Evolutionary conservation across 2,113 vertebrate species (phyloP).

Genomic region (Oceanites oceanicus): DNA sequence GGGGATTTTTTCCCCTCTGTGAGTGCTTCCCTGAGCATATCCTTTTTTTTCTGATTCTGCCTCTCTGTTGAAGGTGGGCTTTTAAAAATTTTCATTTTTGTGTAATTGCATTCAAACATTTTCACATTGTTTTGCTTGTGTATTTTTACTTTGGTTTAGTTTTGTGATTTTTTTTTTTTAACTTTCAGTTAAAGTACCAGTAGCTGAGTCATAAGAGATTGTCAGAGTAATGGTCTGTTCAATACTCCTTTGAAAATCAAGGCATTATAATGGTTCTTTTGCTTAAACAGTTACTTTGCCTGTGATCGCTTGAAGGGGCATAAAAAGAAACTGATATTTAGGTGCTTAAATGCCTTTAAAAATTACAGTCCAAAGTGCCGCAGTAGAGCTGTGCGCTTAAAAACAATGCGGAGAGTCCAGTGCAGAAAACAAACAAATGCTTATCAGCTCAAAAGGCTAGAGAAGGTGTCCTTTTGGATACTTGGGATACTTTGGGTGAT

Average conservation of each 20-base stretch:
- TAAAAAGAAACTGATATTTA: neutral
- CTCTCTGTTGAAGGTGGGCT: neutral
- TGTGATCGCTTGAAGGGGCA: neutral
- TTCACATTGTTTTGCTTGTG: neutral
- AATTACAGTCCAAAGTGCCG: neutral
- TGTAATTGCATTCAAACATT: neutral
- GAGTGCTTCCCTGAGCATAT: neutral
- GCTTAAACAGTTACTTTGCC: neutral
- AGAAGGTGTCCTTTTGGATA: neutral
- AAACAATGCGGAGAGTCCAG: neutral
- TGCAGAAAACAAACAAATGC: neutral
- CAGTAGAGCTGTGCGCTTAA: neutral
- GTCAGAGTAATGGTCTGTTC: neutral
- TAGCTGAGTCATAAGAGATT: neutral
- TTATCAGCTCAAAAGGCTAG: neutral
- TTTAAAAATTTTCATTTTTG: neutral
- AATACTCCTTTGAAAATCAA: neutral
- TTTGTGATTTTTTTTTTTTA: neutral
- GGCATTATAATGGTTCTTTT: neutral
- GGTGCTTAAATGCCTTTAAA: neutral
- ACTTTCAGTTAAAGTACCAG: neutral
- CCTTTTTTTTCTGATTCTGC: neutral
- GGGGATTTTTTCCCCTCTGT: fast-evolving
- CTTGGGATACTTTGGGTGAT: neutral
- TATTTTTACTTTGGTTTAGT: neutral